Evolutionary conservation across 1,140 invertebrate species (phyloP).

Genomic region (Trachymyrmex cornetzi): DNA sequence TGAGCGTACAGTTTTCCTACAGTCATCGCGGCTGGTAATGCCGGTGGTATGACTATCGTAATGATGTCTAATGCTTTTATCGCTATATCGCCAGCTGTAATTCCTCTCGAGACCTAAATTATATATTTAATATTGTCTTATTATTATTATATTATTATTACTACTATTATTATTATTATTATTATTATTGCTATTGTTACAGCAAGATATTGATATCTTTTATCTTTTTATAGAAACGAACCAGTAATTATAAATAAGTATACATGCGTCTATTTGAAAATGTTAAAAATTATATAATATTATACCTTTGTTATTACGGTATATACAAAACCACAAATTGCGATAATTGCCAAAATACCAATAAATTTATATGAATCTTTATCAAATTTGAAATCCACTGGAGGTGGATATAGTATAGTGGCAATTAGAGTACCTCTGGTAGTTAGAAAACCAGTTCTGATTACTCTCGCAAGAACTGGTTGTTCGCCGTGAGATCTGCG

Average conservation of each 20-base stretch:
- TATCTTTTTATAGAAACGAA: conserved; percentile 9
- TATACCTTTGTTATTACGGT: conserved; percentile 93
- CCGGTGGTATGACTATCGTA: conserved; percentile 97
- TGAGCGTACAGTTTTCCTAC: conserved; percentile 97
- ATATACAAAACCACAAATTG: conserved; percentile 93
- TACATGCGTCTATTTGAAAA: conserved; percentile 50
- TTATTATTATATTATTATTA: background rate
- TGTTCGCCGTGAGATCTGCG: conserved; percentile 91
- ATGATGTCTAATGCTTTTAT: conserved; percentile 96
- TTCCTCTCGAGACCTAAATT: conserved; percentile 86
- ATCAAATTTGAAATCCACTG: conserved; percentile 98
- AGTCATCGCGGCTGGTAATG: conserved; percentile 97
- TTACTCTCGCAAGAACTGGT: conserved; percentile 90
- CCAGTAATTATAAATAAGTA: conserved; percentile 16
- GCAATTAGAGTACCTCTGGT: conserved; percentile 96
- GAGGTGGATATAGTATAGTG: conserved; percentile 98
- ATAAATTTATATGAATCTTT: conserved; percentile 97
- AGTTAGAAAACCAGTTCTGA: conserved; percentile 95
- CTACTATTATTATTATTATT: background rate
- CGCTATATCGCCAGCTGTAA: conserved; percentile 88
- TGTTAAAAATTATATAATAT: conserved; percentile 10
- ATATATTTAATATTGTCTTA: background rate
- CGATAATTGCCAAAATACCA: conserved; percentile 92
- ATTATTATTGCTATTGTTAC: background rate
- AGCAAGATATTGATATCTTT: background rate